These are phyloP conservation scores for Ladona fulva DNA, from an alignment of 1,140 invertebrate genomes.

Conservation along the genomic window DNA sequence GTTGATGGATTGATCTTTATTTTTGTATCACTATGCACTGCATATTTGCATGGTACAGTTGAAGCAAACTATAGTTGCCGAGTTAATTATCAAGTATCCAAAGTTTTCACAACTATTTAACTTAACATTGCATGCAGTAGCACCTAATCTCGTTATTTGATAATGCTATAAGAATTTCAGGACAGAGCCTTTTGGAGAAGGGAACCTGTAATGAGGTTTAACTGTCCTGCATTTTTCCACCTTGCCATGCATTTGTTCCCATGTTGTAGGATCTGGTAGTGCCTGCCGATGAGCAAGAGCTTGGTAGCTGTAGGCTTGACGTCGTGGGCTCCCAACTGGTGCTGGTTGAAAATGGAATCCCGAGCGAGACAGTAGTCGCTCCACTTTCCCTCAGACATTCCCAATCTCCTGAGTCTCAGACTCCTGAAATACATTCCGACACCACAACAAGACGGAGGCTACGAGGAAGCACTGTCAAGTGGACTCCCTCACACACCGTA, in stretches of 20 bases:
- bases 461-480: neutral
- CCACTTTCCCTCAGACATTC: neutral
- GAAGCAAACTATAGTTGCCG: too few species aligned
- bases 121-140: too few species aligned
- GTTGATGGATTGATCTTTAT: too few species aligned
- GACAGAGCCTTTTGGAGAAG: too few species aligned
- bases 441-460: neutral
- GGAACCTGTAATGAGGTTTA: neutral
- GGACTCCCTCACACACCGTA: neutral
- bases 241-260: constrained; percentile 3
- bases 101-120: too few species aligned
- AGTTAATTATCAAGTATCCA: too few species aligned
- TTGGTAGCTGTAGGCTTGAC: neutral
- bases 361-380: neutral
- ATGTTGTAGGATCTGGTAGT: constrained; percentile 9
- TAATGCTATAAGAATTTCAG: too few species aligned
- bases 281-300: neutral
- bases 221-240: neutral
- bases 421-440: constrained; percentile 4
- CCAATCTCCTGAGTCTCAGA: neutral
- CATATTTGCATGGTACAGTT: too few species aligned
- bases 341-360: neutral
- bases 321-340: neutral
- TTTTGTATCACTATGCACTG: too few species aligned
- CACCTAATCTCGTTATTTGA: too few species aligned